A percentile compares a stretch with the other conserved stretches of the same genome.
Evolutionary conservation across 1,140 invertebrate species (phyloP).

Genomic region (Anastrepha ludens): DNA sequence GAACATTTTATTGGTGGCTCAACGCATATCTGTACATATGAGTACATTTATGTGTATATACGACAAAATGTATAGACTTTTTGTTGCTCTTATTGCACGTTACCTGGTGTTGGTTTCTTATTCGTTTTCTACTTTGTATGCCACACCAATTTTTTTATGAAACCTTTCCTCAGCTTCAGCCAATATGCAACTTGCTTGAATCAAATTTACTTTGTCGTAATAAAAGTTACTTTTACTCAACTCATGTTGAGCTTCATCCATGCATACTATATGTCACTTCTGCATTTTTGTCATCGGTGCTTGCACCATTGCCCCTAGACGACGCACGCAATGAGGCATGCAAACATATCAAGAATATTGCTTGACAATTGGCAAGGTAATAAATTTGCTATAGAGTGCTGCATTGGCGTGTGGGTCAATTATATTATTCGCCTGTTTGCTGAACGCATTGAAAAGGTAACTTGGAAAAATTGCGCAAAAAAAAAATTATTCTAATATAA

Average conservation of each 20-base stretch:
- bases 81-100: not conserved
- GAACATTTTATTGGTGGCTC: too few relatives aligned
- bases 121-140: too few relatives aligned
- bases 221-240: not conserved
- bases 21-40: too few relatives aligned
- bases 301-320: not conserved
- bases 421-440: not conserved
- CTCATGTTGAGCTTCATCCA: too few relatives aligned
- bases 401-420: not conserved
- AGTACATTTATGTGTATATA: too few relatives aligned
- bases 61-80: not conserved
- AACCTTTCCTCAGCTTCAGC: not conserved
- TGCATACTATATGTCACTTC: too few relatives aligned
- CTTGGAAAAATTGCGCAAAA: too few relatives aligned
- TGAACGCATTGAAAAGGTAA: not conserved
- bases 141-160: not conserved
- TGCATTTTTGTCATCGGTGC: not conserved
- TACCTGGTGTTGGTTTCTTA: not conserved
- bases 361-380: not conserved
- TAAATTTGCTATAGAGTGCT: not conserved
- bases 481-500: too few relatives aligned
- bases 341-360: slow-evolving; percentile 8
- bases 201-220: not conserved
- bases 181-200: not conserved
- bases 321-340: slow-evolving; percentile 4